These are phyloP conservation scores for Scolopax mira DNA, from an alignment of 2,113 vertebrate genomes.

Conservation along the genomic window DNA sequence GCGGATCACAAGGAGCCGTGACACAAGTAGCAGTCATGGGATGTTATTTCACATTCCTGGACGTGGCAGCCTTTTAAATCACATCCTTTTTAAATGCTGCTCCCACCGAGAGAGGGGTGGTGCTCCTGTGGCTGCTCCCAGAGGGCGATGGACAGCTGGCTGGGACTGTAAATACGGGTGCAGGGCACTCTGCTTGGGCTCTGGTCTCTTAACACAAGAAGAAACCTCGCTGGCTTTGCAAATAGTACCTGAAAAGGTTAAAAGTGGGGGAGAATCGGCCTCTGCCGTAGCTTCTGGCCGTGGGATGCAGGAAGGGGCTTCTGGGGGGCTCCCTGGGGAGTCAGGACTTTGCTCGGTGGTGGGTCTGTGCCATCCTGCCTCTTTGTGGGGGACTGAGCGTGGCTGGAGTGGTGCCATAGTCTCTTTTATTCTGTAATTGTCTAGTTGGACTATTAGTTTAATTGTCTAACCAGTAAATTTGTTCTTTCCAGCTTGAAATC, in stretches of 20 bases:
- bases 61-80: neutral
- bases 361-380: neutral
- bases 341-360: neutral
- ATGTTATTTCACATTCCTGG: neutral
- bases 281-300: neutral
- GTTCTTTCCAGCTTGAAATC: neutral
- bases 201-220: neutral
- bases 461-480: neutral
- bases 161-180: neutral
- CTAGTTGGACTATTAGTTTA: neutral
- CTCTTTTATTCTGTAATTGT: neutral
- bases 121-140: rapidly evolving
- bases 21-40: neutral
- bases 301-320: neutral
- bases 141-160: rapidly evolving
- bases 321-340: neutral
- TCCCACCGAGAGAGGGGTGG: neutral
- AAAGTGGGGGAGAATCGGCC: neutral
- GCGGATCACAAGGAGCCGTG: neutral
- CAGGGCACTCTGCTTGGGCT: neutral
- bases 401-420: neutral
- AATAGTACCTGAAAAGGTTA: neutral
- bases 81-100: neutral
- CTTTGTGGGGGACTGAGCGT: neutral
- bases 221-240: neutral